These are phyloP conservation scores for Sitta europaea DNA, from an alignment of 2,113 vertebrate species.

Conservation along the genomic window DNA sequence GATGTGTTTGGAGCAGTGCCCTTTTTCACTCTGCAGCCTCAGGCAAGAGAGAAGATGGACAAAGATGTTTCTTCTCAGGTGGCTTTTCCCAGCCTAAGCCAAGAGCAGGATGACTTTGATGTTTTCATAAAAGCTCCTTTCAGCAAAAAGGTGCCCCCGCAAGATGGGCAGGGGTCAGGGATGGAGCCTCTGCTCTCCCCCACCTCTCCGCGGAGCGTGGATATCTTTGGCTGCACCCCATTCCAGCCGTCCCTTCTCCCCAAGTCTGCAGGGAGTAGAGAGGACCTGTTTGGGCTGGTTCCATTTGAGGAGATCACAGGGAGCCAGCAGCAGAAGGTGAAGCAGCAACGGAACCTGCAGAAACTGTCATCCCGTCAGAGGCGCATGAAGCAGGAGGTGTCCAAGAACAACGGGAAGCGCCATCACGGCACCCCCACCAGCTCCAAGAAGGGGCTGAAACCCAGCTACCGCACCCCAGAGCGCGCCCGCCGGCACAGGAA, in stretches of 20 bases:
- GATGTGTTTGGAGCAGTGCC: constrained; percentile 89
- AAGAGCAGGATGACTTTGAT: constrained; percentile 83
- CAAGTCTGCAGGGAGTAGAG: constrained; percentile 59
- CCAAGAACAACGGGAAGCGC: constrained; percentile 83
- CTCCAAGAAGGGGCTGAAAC: constrained; percentile 81
- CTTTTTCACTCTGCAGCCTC: constrained; percentile 72
- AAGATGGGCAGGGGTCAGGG: constrained; percentile 44
- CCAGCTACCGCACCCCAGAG: constrained; percentile 89
- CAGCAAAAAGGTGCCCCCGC: constrained; percentile 77
- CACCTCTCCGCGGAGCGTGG: constrained; percentile 72
- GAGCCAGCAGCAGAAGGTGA: constrained; percentile 80
- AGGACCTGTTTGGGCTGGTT: constrained; percentile 83
- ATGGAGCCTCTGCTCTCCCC: constrained; percentile 68
- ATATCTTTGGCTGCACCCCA: constrained; percentile 88
- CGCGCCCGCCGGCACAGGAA: constrained; percentile 85
- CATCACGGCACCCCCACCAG: constrained; percentile 88
- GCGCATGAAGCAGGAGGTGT: constrained; percentile 86
- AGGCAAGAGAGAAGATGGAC: constrained; percentile 5
- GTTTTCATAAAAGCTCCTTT: constrained; percentile 97
- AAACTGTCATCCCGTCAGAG: constrained; percentile 88
- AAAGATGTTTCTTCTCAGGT: constrained; percentile 63
- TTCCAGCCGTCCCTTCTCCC: constrained; percentile 79
- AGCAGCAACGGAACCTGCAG: constrained; percentile 89
- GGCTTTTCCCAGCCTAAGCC: constrained; percentile 57
- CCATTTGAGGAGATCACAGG: constrained; percentile 81